phyloP scores from a whole-genome alignment of 2,888 invertebrate species.

The Pyrrhia umbra region DNA sequence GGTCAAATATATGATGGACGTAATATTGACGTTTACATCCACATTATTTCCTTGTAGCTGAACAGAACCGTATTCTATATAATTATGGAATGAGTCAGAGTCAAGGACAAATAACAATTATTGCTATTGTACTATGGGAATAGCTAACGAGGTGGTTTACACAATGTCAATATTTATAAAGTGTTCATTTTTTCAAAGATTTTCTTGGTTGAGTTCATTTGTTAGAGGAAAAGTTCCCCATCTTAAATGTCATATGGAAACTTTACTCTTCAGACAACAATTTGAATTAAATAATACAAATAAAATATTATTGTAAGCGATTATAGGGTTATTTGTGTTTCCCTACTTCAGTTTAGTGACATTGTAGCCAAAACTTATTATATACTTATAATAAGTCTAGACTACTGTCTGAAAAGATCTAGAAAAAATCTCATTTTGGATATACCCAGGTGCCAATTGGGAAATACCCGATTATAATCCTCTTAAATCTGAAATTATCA shows the following conservation, averaged over 20 bases:
- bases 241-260: no score
- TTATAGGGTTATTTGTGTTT: no score
- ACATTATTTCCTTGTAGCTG: conserved; percentile 45
- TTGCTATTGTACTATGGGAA: conserved; percentile 63
- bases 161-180: conserved; percentile 34
- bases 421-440: background rate
- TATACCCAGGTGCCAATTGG: conserved; percentile 8
- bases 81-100: conserved; percentile 59
- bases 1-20: conserved; percentile 18
- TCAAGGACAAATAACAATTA: conserved; percentile 68
- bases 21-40: conserved; percentile 27
- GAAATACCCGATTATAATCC: conserved; percentile 29
- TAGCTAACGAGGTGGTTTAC: conserved; percentile 60
- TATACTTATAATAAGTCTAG: no score
- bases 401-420: no score
- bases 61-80: conserved; percentile 42
- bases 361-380: no score
- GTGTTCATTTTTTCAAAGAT: conserved; percentile 30
- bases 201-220: conserved; percentile 1
- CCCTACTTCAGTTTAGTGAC: background rate
- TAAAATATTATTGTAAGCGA: conserved; percentile 9
- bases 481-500: conserved; percentile 18
- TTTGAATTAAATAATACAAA: conserved; percentile 3
- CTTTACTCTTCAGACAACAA: conserved; percentile 22
- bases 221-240: no score